Evolutionary conservation across 2,113 vertebrate species (phyloP).

Genomic region (Alethe diademata): DNA sequence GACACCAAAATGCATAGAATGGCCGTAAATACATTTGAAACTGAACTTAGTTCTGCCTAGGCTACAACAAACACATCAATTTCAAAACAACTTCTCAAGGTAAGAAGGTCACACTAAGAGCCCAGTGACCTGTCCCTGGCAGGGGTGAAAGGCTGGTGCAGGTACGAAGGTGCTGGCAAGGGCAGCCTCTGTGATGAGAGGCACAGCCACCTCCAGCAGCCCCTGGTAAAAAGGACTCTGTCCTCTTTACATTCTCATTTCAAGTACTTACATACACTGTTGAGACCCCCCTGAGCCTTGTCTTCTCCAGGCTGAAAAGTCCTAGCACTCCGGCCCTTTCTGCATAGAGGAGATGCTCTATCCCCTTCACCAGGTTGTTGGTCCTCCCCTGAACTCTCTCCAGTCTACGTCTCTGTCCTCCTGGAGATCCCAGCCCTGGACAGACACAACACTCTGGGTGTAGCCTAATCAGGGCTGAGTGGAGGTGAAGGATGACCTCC

Average conservation of each 20-base stretch:
- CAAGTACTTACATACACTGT: not conserved
- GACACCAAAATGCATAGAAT: not conserved
- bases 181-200: not conserved
- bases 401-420: not conserved
- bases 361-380: not conserved
- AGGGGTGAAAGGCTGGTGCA: not conserved
- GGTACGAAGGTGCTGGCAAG: fast-evolving
- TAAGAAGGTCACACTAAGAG: not conserved
- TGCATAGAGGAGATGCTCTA: not conserved
- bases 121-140: not conserved
- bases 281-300: not conserved
- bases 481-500: not conserved
- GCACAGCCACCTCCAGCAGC: not conserved
- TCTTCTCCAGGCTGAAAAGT: not conserved
- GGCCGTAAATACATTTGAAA: not conserved
- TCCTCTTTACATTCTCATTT: not conserved
- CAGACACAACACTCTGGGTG: not conserved
- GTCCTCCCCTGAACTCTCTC: not conserved
- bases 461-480: not conserved
- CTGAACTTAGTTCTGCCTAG: not conserved
- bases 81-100: not conserved
- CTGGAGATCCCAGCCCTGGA: not conserved
- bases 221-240: too few species aligned
- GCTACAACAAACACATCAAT: not conserved
- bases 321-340: not conserved